phyloP scores from a whole-genome alignment of 2,113 vertebrate genomes.

The rabbit (Oryctolagus cuniculus) region mOryCun1.1 NC_091435.1:119483001-119483500 shows the following conservation, averaged over 20 bases:
- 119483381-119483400: constrained; percentile 47
- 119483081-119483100: not conserved
- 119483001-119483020: not conserved
- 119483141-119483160: not conserved
- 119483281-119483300: constrained; percentile 69
- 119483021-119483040: not conserved
- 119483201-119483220: constrained; percentile 57
- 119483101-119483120: not conserved
- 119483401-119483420: constrained; percentile 58
- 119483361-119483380: constrained; percentile 70
- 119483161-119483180: not conserved
- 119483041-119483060: not conserved
- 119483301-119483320: constrained; percentile 63
- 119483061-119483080: not conserved
- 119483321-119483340: constrained; percentile 54
- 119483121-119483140: not conserved
- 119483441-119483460: too few species aligned
- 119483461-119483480: too few species aligned
- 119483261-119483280: constrained; percentile 65
- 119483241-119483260: constrained; percentile 67
- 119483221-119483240: constrained; percentile 57
- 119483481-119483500: too few species aligned
- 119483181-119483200: constrained; percentile 48
- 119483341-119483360: constrained; percentile 52
- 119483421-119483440: constrained; percentile 23